Evolutionary conservation across 2,797 vertebrate genomes (phyloP).

Genomic region (Benthosema pterotum): DNA sequence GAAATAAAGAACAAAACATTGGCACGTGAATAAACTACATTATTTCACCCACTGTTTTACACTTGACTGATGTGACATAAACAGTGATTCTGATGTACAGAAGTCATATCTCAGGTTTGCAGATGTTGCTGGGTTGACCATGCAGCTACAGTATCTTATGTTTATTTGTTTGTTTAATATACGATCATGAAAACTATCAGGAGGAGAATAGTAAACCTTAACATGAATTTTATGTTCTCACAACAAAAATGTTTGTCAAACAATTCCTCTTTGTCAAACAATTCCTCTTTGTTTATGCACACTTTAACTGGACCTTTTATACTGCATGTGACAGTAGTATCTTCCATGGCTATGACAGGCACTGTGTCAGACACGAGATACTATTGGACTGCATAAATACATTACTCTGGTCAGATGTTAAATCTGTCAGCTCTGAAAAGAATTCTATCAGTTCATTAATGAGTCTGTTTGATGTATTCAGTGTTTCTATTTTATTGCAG

Average conservation of each 20-base stretch:
- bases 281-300: slow-evolving; percentile 1
- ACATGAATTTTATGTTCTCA: background rate
- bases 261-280: background rate
- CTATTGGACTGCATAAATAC: slow-evolving; percentile 1
- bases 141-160: no score
- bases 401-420: slow-evolving; percentile 10
- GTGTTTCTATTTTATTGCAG: slow-evolving; percentile 14
- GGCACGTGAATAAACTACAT: no score
- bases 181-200: background rate
- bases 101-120: no score
- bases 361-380: slow-evolving; percentile 12
- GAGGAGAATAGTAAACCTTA: no score
- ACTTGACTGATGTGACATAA: no score
- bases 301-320: background rate
- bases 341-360: slow-evolving; percentile 2
- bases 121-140: no score
- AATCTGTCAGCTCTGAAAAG: slow-evolving; percentile 15
- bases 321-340: background rate
- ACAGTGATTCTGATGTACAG: no score
- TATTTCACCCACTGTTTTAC: no score
- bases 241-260: background rate
- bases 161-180: background rate
- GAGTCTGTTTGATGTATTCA: slow-evolving; percentile 10
- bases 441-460: slow-evolving; percentile 18
- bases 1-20: no score